These are phyloP conservation scores for Heliconius hortense DNA, from an alignment of 2,888 invertebrate genomes.

Conservation along the genomic window DNA sequence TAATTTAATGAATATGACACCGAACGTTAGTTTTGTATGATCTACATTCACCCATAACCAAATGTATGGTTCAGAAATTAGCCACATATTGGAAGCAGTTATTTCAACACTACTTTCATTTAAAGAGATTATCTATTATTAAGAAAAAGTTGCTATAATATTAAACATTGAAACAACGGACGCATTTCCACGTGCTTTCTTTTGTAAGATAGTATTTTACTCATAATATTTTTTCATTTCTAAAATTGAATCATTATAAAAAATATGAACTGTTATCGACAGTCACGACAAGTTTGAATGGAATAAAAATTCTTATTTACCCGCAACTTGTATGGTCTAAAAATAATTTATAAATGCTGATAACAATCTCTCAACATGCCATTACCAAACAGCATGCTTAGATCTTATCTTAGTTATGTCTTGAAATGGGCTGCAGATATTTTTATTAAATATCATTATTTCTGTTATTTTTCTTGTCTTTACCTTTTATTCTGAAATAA, in stretches of 20 bases:
- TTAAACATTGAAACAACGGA: background rate
- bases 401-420: slow-evolving; percentile 35
- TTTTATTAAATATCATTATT: slow-evolving; percentile 12
- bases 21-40: too few relatives aligned
- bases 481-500: background rate
- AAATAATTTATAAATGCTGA: slow-evolving; percentile 28
- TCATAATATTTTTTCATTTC: background rate
- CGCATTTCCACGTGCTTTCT: background rate
- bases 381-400: slow-evolving; percentile 34
- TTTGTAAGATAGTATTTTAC: background rate
- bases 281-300: background rate
- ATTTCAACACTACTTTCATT: too few relatives aligned
- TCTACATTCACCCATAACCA: too few relatives aligned
- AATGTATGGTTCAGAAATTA: too few relatives aligned
- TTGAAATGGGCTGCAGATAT: slow-evolving; percentile 13
- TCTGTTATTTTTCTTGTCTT: background rate
- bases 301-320: slow-evolving; percentile 17
- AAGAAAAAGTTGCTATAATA: too few relatives aligned
- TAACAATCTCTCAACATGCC: slow-evolving; percentile 38
- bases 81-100: too few relatives aligned
- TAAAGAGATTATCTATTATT: too few relatives aligned
- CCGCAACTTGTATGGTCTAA: slow-evolving; percentile 19
- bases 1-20: too few relatives aligned
- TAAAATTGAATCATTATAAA: background rate
- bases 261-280: background rate